Evolutionary conservation across 2,113 vertebrate genomes (phyloP).

Genomic region (Mustelus asterias): DNA sequence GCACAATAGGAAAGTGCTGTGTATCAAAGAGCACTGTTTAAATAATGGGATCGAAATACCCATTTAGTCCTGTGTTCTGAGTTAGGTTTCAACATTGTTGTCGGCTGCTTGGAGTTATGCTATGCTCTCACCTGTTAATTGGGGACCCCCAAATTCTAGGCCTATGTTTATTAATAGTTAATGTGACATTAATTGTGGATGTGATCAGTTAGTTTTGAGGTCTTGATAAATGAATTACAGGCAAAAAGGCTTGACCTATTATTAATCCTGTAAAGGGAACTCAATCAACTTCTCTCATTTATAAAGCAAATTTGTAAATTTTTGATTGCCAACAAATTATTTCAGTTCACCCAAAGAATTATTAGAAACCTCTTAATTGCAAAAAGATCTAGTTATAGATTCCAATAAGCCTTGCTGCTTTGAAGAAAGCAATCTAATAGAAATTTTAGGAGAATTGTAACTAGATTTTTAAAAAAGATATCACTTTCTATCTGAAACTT

Average conservation of each 20-base stretch:
- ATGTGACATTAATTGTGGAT: neutral
- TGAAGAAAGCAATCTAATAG: neutral
- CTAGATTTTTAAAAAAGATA: neutral
- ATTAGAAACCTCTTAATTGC: neutral
- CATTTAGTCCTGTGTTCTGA: neutral
- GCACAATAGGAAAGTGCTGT: neutral
- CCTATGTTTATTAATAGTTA: neutral
- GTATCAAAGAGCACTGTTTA: neutral
- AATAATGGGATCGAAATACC: neutral
- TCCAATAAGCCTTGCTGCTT: no score
- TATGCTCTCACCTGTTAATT: neutral
- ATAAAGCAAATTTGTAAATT: neutral
- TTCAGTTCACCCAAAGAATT: neutral
- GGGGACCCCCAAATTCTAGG: neutral
- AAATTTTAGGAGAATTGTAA: neutral
- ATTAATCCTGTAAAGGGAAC: neutral
- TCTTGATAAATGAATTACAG: neutral
- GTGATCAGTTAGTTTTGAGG: neutral
- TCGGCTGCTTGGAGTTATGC: neutral
- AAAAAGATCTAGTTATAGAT: neutral
- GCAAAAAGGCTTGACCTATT: neutral
- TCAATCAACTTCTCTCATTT: neutral
- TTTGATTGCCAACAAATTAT: neutral
- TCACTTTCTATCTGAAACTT: neutral
- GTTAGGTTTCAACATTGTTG: neutral